Evolutionary conservation across 2,113 vertebrate species (phyloP).

Genomic region (Poeciliopsis turrubarensis): DNA sequence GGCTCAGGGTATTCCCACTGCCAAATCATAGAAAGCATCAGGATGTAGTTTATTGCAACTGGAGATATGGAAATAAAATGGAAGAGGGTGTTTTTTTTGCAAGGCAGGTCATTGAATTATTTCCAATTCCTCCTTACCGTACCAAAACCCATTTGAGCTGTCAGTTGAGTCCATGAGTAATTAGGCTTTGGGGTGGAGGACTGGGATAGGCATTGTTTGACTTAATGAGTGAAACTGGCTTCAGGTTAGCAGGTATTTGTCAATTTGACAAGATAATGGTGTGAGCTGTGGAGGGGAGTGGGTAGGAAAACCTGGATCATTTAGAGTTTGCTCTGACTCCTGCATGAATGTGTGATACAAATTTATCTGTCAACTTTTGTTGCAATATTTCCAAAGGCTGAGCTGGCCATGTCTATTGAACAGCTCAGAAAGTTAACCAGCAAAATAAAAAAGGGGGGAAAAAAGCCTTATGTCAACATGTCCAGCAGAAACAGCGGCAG

Average conservation of each 20-base stretch:
- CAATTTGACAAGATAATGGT: conserved; percentile 1
- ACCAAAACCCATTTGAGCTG: background rate
- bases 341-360: background rate
- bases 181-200: background rate
- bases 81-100: background rate
- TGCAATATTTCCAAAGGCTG: background rate
- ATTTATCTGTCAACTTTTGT: conserved; percentile 1
- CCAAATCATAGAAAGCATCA: background rate
- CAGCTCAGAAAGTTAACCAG: background rate
- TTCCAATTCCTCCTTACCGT: background rate
- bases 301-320: background rate
- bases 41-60: background rate
- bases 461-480: background rate
- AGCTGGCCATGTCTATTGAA: background rate
- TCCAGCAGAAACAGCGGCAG: background rate
- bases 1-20: background rate
- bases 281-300: background rate
- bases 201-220: background rate
- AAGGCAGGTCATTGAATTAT: background rate
- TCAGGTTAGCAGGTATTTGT: background rate
- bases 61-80: background rate
- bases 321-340: background rate
- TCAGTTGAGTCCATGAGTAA: background rate
- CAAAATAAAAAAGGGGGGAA: background rate
- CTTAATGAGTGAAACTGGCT: background rate